Base-by-base conservation (phyloP, 2,113 vertebrate species). In the Hippocampus guttulatus region DNA sequence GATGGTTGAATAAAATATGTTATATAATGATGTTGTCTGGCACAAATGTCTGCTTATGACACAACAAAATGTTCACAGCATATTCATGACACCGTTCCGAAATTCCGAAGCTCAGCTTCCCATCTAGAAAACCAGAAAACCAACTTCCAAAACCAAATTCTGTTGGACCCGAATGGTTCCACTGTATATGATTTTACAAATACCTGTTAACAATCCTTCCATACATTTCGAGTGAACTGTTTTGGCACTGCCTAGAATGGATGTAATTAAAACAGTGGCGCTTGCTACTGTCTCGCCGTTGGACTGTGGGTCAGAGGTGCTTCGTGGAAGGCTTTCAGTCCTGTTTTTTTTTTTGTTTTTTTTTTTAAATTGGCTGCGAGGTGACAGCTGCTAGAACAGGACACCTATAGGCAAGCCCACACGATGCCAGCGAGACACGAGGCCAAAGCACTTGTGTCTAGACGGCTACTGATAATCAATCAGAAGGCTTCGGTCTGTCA, bases 341-440 rank as follows among this genome's bases (percentile, higher is more conserved):
- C 47, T 75, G 70, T 5, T 38, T 38, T 33, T 33, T 33, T 33
- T 27, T 27, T 27, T 27, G n/a, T 33, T 5, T 33, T 33, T 33
- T 76, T 76, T 87, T 84, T 85, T 86, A 87, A 88, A 89, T 84
- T 81, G 87, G 85, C 80, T 76, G 75, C 87, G 83, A 83, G 88
- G 87, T 88, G 87, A 90, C 88, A 84, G 83, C 71, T 83, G 82
- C 72, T 73, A 78, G 82, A 86, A 81, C 75, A 74, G 78, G 75
- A 78, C 77, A 38, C 68, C 76, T 72, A 70, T 73, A 79, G 76
- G 70, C 55, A 15, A 21, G 68, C 72, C 76, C 75, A 77, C 84
- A 85, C 72, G 81, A 79, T 81, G 69, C 76, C 85, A 81, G 74
- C 58, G 81, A 88, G 76, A 78, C 71, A 40, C 1, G 67, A 71